These are phyloP conservation scores for Cossypha caffra DNA, from an alignment of 2,797 vertebrate genomes.

Conservation along the genomic window DNA sequence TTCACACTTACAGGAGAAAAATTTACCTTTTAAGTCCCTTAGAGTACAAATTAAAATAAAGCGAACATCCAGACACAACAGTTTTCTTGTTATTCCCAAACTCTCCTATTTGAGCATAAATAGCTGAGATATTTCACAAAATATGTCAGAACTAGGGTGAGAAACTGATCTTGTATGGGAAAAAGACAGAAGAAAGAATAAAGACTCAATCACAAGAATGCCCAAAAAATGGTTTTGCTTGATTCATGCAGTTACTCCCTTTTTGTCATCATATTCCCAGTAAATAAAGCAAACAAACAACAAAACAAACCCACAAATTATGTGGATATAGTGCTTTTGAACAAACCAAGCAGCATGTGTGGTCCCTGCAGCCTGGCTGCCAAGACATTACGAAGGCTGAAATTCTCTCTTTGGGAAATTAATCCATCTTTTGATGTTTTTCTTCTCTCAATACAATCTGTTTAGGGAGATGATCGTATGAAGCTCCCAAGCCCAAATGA, in stretches of 20 bases:
- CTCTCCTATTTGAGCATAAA: background rate
- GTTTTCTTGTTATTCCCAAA: background rate
- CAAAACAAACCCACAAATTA: background rate
- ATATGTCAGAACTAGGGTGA: slow-evolving; percentile 17
- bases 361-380: background rate
- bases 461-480: slow-evolving; percentile 94
- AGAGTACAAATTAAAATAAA: background rate
- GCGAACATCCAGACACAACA: background rate
- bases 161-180: background rate
- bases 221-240: background rate
- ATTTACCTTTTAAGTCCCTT: background rate
- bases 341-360: background rate
- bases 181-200: background rate
- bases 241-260: background rate
- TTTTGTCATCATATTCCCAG: background rate
- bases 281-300: background rate
- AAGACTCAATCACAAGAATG: background rate
- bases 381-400: background rate
- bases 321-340: background rate
- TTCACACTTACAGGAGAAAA: background rate
- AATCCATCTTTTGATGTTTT: background rate
- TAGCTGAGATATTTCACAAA: slow-evolving; percentile 21
- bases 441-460: background rate
- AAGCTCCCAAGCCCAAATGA: slow-evolving; percentile 96
- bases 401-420: background rate